Conservation (phyloP, 2,113 vertebrate genomes). For the Rhagologus leucostigma region DNA sequence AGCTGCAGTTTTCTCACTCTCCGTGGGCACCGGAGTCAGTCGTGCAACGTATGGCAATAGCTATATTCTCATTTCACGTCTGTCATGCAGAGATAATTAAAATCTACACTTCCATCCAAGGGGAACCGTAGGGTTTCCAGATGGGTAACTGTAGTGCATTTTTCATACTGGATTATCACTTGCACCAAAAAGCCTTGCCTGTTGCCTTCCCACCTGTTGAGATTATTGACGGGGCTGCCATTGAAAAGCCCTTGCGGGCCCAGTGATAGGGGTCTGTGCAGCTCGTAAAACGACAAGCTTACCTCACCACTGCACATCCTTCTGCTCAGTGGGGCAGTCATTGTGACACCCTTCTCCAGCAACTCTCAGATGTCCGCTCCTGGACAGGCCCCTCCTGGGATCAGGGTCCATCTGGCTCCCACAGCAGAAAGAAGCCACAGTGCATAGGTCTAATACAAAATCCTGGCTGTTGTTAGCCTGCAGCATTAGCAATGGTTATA, state of each 20-base stretch:
- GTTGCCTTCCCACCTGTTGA: conserved; percentile 31
- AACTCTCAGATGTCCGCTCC: background rate
- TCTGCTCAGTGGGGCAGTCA: background rate
- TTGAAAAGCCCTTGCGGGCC: background rate
- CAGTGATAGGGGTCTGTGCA: background rate
- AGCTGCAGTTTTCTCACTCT: conserved; percentile 30
- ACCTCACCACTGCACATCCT: background rate
- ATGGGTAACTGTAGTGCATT: background rate
- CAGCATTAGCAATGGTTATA: background rate
- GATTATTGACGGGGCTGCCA: background rate
- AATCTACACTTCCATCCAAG: conserved; percentile 6
- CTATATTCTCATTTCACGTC: background rate
- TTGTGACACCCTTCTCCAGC: background rate
- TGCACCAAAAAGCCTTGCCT: background rate
- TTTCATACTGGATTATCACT: background rate
- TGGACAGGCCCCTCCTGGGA: background rate
- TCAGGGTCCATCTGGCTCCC: background rate
- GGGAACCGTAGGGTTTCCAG: background rate
- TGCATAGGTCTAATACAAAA: accelerated
- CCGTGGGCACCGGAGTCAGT: background rate
- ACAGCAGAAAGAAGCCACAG: background rate
- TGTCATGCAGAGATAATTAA: conserved; percentile 24
- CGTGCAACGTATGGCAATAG: background rate
- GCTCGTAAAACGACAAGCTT: background rate
- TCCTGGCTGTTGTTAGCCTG: background rate